Percentiles rank a stretch among this genome's conserved stretches.
These are phyloP conservation scores for Mohoua ochrocephala DNA, from an alignment of 2,113 vertebrate genomes.

Conservation along the genomic window DNA sequence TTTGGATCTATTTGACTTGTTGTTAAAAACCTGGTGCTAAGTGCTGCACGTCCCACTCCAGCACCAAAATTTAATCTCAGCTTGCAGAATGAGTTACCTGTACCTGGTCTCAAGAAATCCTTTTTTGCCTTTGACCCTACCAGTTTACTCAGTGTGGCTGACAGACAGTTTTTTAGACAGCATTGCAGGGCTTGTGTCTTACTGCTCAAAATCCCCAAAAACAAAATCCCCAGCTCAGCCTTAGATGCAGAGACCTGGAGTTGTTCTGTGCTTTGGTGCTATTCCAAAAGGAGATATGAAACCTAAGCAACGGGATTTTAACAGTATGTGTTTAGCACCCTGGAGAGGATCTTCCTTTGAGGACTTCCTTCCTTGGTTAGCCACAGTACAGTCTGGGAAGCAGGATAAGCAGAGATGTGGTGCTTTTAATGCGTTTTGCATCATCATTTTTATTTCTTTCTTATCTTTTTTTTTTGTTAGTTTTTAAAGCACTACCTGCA, in stretches of 20 bases:
- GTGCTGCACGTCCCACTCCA: rapidly evolving
- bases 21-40: background rate
- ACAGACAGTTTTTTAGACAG: too few relatives aligned
- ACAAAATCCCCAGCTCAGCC: background rate
- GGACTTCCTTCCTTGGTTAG: background rate
- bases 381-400: background rate
- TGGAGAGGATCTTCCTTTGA: background rate
- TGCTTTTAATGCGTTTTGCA: background rate
- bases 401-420: background rate
- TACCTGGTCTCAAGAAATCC: background rate
- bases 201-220: background rate
- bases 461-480: background rate
- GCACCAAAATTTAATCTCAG: background rate
- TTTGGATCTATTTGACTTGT: background rate
- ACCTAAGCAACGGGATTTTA: background rate
- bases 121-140: background rate
- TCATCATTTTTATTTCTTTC: background rate
- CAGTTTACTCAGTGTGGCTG: background rate
- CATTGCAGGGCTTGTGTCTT: background rate
- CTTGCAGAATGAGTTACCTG: background rate
- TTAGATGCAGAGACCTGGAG: background rate
- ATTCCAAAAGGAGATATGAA: background rate
- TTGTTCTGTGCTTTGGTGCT: background rate
- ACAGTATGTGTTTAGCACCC: background rate
- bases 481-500: background rate